These are phyloP conservation scores for Cryptocephalus moraei DNA, from an alignment of 2,888 invertebrate species.

Conservation along the genomic window DNA sequence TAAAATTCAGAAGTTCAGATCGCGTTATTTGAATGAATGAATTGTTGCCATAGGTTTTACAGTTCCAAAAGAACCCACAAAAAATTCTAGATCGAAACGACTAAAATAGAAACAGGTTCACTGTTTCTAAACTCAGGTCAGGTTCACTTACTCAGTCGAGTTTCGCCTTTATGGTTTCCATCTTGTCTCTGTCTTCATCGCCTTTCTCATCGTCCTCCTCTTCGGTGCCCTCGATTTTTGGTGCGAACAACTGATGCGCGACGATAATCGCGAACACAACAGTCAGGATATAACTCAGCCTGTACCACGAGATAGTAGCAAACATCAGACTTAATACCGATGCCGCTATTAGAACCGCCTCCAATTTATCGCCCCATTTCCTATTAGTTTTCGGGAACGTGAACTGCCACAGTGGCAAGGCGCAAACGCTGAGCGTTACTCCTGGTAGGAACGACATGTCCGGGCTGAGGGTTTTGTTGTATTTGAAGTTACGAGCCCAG, in stretches of 20 bases:
- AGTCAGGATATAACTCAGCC: conserved; percentile 50
- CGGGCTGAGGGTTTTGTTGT: conserved; percentile 43
- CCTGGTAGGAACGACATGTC: conserved; percentile 55
- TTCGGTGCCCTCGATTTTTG: conserved; percentile 41
- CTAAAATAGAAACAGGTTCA: no score
- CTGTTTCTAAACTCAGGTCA: no score
- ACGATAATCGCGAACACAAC: conserved; percentile 45
- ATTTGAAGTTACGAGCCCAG: conserved; percentile 76
- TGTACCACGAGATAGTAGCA: conserved; percentile 49
- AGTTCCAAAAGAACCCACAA: no score
- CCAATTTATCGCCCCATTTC: conserved; percentile 38
- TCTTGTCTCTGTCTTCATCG: conserved; percentile 15
- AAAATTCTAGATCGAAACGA: conserved; percentile 5
- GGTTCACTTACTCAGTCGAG: conserved; percentile 17
- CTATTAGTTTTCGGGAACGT: conserved; percentile 51
- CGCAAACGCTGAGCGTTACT: conserved; percentile 47
- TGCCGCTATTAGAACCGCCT: conserved; percentile 42
- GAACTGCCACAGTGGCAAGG: conserved; percentile 56
- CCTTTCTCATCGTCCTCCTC: conserved; percentile 10
- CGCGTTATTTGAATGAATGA: no score
- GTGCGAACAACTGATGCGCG: conserved; percentile 45
- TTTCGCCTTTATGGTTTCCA: conserved; percentile 18
- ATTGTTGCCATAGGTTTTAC: no score
- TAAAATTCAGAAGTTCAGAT: no score
- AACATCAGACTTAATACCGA: conserved; percentile 47